Conservation (phyloP, 1,140 invertebrate genomes). For the Caenorhabditis latens region DNA sequence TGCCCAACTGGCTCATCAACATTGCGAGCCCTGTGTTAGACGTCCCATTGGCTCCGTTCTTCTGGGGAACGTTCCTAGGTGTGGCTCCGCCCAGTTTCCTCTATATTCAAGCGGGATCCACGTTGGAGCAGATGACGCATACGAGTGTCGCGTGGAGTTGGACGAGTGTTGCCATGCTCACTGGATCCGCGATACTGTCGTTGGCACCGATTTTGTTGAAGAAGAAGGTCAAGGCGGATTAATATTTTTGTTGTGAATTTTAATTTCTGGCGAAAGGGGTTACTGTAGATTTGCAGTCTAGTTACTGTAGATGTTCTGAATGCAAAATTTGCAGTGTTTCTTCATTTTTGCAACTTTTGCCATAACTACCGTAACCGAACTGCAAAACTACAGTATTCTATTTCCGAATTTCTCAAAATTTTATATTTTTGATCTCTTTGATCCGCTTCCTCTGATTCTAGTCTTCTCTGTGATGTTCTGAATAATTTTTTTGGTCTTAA, state of each 20-base stretch:
- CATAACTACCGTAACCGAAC: no score
- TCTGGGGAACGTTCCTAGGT: conserved; percentile 89
- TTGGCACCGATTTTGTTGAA: conserved; percentile 90
- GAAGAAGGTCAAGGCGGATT: conserved; percentile 86
- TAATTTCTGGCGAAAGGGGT: not conserved
- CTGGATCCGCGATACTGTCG: conserved; percentile 83
- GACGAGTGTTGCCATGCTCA: conserved; percentile 86
- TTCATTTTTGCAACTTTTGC: no score
- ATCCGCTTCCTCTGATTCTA: no score
- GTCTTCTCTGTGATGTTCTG: no score
- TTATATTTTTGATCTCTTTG: no score
- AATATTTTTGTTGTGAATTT: conserved; percentile 56
- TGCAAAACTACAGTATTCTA: no score
- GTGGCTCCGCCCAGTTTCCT: conserved; percentile 97
- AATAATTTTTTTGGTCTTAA: no score
- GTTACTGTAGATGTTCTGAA: no score
- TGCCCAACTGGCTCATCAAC: conserved; percentile 99
- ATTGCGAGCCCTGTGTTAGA: conserved; percentile 94
- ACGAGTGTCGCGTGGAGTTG: conserved; percentile 90
- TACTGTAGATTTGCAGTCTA: not conserved
- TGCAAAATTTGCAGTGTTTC: no score
- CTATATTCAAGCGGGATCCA: conserved; percentile 96
- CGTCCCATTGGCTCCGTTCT: conserved; percentile 92
- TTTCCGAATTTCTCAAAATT: no score
- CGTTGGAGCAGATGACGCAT: conserved; percentile 90